Evolutionary conservation across 2,113 vertebrate genomes (phyloP), one percentile per base, ranked within the genome.

Genomic region (Hiodon tergisus): DNA sequence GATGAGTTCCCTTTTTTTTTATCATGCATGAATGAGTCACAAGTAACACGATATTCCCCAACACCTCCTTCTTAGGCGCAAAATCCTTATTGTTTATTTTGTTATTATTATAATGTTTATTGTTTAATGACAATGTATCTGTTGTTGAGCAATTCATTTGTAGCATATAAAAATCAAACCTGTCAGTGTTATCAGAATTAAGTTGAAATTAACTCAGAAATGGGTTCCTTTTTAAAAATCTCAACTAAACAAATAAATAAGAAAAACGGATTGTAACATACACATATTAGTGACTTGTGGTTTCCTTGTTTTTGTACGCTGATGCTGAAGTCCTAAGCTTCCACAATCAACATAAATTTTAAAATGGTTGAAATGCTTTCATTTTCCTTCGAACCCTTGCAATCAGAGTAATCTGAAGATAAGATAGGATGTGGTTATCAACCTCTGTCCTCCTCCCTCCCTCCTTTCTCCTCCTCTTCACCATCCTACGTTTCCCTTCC

Each of bases 381-480:
- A 6, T 63, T 63, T n/a, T 63, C 16, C 61, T 63, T 10, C 46
- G 9, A 66, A 10, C 63, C 11, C 48, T 13, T 66, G 63, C 46
- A 69, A 69, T 69, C 50, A 69, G 50, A 69, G 67, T 9, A 4
- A 47, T 66, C 63, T 53, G 67, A 52, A 69, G 50, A 69, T 14
- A 16, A 51, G 67, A 69, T 16, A 52, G 67, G 67, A 69, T 53
- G 67, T 69, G 67, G 67, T 69, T 69, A 54, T 54, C 54, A 74
- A 74, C 70, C 79, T 31, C 31, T 31, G 31, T 31, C 31, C 31
- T 82, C 68, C 81, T 82, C 76, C 82, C 78, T 72, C 81, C 69
- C 76, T 74, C 74, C 78, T 83, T 78, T 67, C 67, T 66, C 72
- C 55, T 68, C 68, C 58, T 14, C 69, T n/a, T 71, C 70, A 74